Evolutionary conservation across 2,888 invertebrate genomes (phyloP), one percentile per base, ranked within the genome.

Genomic region (Caenorhabditis sp.): DNA sequence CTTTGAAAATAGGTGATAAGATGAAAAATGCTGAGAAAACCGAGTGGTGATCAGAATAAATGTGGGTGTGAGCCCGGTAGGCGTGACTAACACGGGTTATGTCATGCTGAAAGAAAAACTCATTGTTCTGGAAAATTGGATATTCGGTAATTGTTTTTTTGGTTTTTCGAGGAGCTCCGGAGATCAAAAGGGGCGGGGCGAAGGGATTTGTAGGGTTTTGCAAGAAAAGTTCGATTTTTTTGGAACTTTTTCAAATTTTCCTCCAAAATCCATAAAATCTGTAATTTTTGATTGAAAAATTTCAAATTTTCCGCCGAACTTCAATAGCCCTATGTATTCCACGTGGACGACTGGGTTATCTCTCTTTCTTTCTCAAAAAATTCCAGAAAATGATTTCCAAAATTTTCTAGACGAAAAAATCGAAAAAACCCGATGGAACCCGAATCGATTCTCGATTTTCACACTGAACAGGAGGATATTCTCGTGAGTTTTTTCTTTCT

Each of bases 61-160:
- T n/a, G n/a, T n/a, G n/a, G n/a, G n/a, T n/a, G n/a, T n/a, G n/a
- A n/a, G 44, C 3, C 26, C 28, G 2, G 64, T 18, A 64, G 72
- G 72, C 71, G 71, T 71, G 70, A 50, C 28, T 51, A 62, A 37
- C 18, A 28, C 20, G 26, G 22, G 2, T 40, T 26, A 37, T 26
- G 37, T 68, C 26, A 32, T 51, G 56, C 37, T 53, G 50, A 60
- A 58, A 13, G n/a, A n/a, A 53, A 71, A 70, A 62, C 44, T 26
- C 70, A 71, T 71, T 71, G 70, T 71, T 62, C 62, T 40, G 62
- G 62, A 71, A 55, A 71, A 71, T 62, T 32, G 20, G 37, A 71
- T 62, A 71, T 24, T 22, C 32, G 44, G 8, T 71, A 71, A 62
- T 61, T 71, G 70, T 62, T 61, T 60, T 51, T n/a, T n/a, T n/a